These are phyloP conservation scores for Meiosimyza decipiens DNA, from an alignment of 2,888 invertebrate species.

Conservation along the genomic window DNA sequence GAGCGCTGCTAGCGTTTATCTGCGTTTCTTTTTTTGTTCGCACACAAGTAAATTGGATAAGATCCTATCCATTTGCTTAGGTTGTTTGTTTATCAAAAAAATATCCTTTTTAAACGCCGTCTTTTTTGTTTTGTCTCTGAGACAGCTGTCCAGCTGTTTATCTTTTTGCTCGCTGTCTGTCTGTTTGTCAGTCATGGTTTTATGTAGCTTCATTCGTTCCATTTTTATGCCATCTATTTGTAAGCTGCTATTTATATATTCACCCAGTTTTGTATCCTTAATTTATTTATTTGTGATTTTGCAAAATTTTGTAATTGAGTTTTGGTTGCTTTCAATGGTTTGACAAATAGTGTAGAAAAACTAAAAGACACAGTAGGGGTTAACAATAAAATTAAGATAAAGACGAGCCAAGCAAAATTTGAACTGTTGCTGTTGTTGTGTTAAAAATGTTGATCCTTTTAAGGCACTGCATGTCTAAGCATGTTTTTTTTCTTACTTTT, in stretches of 20 bases:
- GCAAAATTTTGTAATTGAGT: slow-evolving; percentile 43
- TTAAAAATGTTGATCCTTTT: slow-evolving; percentile 15
- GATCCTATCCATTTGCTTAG: too few relatives aligned
- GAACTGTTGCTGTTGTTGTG: slow-evolving; percentile 8
- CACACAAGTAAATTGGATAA: too few relatives aligned
- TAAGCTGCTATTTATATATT: slow-evolving; percentile 2
- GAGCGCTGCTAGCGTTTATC: too few relatives aligned
- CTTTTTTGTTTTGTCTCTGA: too few relatives aligned
- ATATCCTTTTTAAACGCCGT: too few relatives aligned
- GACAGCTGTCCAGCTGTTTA: too few relatives aligned
- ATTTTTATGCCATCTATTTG: slow-evolving; percentile 5
- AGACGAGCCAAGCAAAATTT: neutral
- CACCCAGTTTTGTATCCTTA: slow-evolving; percentile 38
- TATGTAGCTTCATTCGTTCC: neutral
- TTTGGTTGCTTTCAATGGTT: slow-evolving; percentile 32
- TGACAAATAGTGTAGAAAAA: neutral
- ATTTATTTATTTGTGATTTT: slow-evolving; percentile 41
- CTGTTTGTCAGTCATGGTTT: slow-evolving; percentile 15
- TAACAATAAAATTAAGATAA: slow-evolving; percentile 17
- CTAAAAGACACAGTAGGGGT: neutral
- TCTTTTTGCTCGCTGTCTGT: neutral
- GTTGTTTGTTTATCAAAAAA: too few relatives aligned
- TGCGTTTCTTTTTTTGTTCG: too few relatives aligned
- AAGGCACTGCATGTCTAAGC: neutral
- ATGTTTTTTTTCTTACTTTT: neutral